Evolutionary conservation across 2,113 vertebrate species (phyloP).

Genomic region (Hippocampus guttulatus): DNA sequence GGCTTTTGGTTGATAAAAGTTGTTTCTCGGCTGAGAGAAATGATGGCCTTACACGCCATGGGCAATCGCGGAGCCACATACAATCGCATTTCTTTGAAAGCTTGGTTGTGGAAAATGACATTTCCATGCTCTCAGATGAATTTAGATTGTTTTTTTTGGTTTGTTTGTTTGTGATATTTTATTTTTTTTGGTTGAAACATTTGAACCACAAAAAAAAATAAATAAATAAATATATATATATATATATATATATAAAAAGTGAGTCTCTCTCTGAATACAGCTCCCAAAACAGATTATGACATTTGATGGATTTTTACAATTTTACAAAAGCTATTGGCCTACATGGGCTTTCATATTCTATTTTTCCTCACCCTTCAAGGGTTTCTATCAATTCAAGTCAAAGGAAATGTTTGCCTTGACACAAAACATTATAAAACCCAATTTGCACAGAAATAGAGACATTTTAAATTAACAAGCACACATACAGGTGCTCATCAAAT

Average conservation of each 20-base stretch:
- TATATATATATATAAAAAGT: background rate
- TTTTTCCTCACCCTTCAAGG: conserved; percentile 14
- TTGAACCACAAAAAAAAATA: background rate
- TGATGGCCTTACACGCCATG: conserved; percentile 2
- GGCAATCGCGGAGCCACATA: conserved; percentile 13
- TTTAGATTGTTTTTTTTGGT: background rate
- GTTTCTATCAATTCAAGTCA: conserved; percentile 11
- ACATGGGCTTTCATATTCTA: conserved; percentile 17
- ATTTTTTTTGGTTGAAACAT: background rate
- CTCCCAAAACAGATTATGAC: conserved; percentile 14
- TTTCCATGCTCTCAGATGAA: conserved; percentile 1
- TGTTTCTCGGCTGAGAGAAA: conserved; percentile 11
- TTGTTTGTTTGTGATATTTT: background rate
- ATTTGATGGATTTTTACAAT: conserved; percentile 10
- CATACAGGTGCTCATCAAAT: too few species aligned
- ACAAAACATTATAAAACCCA: conserved; percentile 18
- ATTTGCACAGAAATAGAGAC: background rate
- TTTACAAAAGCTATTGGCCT: conserved; percentile 24
- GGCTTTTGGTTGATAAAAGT: background rate
- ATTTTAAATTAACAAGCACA: background rate
- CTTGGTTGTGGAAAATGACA: background rate
- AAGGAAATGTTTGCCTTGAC: conserved; percentile 26
- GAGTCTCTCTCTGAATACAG: background rate
- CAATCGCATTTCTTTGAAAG: conserved; percentile 20
- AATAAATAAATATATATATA: background rate